Conservation (phyloP, 2,888 invertebrate genomes). For the Ceratothoa steindachneri region DNA sequence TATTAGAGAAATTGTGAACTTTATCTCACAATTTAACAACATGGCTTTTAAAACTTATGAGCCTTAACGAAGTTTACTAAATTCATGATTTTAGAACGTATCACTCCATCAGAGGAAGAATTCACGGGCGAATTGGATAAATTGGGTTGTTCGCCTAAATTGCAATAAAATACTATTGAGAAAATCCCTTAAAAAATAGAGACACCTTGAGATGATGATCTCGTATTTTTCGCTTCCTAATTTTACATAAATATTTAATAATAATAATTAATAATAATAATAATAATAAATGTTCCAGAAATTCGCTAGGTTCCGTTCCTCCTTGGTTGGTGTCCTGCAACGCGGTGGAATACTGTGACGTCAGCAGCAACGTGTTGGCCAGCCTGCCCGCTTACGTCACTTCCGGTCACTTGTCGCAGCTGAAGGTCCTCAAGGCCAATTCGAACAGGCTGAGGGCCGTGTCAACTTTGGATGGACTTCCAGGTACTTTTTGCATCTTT, state of each 20-base stretch:
- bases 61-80: too few relatives aligned
- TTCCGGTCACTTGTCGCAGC: background rate
- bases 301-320: background rate
- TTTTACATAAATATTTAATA: background rate
- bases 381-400: background rate
- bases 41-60: too few relatives aligned
- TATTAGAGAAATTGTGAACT: too few relatives aligned
- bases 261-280: background rate
- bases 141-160: too few relatives aligned
- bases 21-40: too few relatives aligned
- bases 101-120: too few relatives aligned
- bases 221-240: background rate
- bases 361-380: background rate
- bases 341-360: background rate
- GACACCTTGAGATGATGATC: too few relatives aligned
- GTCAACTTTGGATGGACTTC: background rate
- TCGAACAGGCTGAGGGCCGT: background rate
- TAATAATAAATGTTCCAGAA: background rate
- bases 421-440: background rate
- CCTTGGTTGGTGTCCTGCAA: background rate
- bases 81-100: too few relatives aligned
- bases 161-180: too few relatives aligned
- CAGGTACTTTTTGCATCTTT: too few relatives aligned
- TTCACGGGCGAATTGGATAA: too few relatives aligned
- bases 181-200: too few relatives aligned